Conservation (phyloP, 2,113 vertebrate species). For the Atractosteus spatula region DNA sequence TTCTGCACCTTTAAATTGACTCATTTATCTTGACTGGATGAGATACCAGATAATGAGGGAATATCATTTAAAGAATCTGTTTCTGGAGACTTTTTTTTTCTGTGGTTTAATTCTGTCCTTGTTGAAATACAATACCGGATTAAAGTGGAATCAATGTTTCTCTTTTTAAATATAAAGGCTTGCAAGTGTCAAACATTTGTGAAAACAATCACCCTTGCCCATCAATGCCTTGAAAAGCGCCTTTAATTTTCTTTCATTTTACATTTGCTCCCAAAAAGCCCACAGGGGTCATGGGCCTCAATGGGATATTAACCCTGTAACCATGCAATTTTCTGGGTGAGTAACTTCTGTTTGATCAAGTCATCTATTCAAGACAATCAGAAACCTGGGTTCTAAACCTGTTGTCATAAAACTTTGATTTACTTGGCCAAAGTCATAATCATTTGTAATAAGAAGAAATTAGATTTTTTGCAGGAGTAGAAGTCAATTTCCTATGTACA, state of each 20-base stretch:
- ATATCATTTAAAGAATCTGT: slow-evolving; percentile 26
- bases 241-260: background rate
- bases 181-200: background rate
- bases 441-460: too few relatives aligned
- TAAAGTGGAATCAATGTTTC: slow-evolving; percentile 7
- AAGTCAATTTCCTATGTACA: too few relatives aligned
- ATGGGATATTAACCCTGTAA: background rate
- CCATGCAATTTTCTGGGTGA: background rate
- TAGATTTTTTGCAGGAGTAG: too few relatives aligned
- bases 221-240: background rate
- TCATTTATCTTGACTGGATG: slow-evolving; percentile 58
- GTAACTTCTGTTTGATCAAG: background rate
- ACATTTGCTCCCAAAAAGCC: background rate
- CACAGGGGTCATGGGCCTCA: background rate
- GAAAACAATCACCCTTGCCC: background rate
- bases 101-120: background rate
- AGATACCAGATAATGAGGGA: slow-evolving; percentile 34
- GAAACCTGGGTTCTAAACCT: background rate
- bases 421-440: background rate
- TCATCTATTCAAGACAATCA: background rate
- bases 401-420: background rate
- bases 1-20: slow-evolving; percentile 44
- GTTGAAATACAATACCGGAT: slow-evolving; percentile 1
- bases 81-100: slow-evolving; percentile 29
- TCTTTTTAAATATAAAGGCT: background rate